These are phyloP conservation scores for Haliclona indistincta DNA, from an alignment of 37 sponge, comb jelly and placozoan genomes.

Conservation along the genomic window DNA sequence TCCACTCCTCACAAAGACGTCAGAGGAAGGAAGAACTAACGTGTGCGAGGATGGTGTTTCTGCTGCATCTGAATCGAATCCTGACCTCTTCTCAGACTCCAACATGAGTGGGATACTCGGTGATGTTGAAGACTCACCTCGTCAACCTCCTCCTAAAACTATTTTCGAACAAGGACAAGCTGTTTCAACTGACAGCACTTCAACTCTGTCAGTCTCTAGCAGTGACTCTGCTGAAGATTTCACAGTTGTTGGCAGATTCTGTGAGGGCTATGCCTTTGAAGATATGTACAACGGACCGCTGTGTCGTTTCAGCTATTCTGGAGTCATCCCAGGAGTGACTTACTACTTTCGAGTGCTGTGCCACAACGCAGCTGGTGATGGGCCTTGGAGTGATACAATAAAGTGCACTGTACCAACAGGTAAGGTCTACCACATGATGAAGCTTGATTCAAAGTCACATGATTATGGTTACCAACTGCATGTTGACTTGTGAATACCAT, in stretches of 20 bases:
- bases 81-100: constrained; percentile 23
- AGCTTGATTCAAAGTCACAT: neutral
- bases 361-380: constrained; percentile 74
- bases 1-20: constrained; percentile 27
- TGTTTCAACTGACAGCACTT: constrained; percentile 23
- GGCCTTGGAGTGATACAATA: constrained; percentile 78
- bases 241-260: constrained; percentile 27
- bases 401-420: constrained; percentile 41
- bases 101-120: constrained; percentile 36
- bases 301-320: constrained; percentile 38
- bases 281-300: constrained; percentile 66
- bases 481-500: no score
- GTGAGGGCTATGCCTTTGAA: constrained; percentile 52
- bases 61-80: constrained; percentile 1
- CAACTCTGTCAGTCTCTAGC: constrained; percentile 5
- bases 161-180: neutral
- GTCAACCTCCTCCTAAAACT: neutral
- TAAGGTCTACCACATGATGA: neutral
- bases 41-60: neutral
- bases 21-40: constrained; percentile 17
- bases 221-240: neutral
- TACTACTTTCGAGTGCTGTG: constrained; percentile 79
- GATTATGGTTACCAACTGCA: no score
- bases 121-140: constrained; percentile 33
- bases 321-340: constrained; percentile 49